Conservation (phyloP, 1,140 invertebrate species). For the Eulimnadia texana region DNA sequence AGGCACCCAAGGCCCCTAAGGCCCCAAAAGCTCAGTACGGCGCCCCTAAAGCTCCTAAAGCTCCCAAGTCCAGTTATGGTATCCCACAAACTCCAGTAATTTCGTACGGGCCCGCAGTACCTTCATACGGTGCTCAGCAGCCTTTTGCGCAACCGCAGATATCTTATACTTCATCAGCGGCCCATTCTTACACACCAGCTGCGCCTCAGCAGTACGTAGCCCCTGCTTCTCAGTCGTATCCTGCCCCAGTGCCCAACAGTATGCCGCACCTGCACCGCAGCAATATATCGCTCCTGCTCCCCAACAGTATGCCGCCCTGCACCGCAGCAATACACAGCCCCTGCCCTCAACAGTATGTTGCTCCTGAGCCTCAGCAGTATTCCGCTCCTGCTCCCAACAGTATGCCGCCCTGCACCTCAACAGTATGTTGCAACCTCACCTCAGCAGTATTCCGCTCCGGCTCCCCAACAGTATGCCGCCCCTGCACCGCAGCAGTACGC, state of each 20-base stretch:
- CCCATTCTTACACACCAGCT: no score
- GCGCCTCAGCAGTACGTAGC: background rate
- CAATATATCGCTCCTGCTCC: constrained; percentile 3
- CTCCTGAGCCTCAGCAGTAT: background rate
- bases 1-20: constrained; percentile 17
- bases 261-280: background rate
- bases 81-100: constrained; percentile 3
- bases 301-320: background rate
- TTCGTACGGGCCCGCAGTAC: background rate
- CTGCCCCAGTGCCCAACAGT: background rate
- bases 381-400: no score
- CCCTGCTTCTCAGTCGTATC: background rate
- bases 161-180: no score
- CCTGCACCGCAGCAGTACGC: background rate
- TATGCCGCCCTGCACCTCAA: background rate
- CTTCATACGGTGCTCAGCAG: background rate
- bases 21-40: constrained; percentile 18
- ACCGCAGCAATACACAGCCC: background rate
- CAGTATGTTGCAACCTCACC: background rate
- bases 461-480: no score
- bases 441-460: no score
- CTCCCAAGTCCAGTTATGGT: constrained; percentile 9
- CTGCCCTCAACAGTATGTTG: background rate
- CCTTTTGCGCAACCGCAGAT: background rate
- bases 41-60: constrained; percentile 11